These are phyloP conservation scores for Stegophylla sp. DNA, from an alignment of 2,888 invertebrate genomes.

Conservation along the genomic window DNA sequence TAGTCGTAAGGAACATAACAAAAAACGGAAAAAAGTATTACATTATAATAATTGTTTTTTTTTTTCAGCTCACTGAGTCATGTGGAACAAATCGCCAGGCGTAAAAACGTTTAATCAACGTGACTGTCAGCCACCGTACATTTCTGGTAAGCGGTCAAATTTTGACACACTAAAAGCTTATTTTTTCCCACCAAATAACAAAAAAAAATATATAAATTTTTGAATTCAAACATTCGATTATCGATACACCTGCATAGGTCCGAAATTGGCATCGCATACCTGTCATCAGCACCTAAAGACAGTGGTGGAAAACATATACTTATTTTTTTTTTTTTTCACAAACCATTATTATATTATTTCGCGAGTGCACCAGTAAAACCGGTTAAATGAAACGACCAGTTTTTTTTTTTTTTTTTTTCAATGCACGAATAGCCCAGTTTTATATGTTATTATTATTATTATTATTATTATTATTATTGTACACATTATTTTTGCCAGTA, in stretches of 20 bases:
- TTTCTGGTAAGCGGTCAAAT: slow-evolving; percentile 46
- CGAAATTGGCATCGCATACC: slow-evolving; percentile 18
- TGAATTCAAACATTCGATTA: slow-evolving; percentile 15
- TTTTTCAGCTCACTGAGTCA: slow-evolving; percentile 52
- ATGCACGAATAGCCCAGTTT: background rate
- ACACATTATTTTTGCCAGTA: background rate
- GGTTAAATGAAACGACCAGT: background rate
- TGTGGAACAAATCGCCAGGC: slow-evolving; percentile 55
- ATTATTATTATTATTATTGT: background rate
- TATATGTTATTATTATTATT: background rate
- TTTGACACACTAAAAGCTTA: slow-evolving; percentile 40
- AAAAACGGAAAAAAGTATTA: slow-evolving; percentile 2
- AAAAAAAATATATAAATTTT: background rate
- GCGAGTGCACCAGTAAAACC: background rate
- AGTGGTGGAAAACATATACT: background rate
- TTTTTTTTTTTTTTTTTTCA: background rate
- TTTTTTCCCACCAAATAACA: slow-evolving; percentile 2
- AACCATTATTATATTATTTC: background rate
- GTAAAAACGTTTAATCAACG: slow-evolving; percentile 56
- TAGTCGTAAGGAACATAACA: background rate
- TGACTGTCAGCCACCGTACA: slow-evolving; percentile 38
- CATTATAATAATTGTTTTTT: slow-evolving; percentile 23
- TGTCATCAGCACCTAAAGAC: background rate
- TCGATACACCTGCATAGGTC: background rate
- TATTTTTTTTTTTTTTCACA: background rate